Evolutionary conservation across 2,797 vertebrate species (phyloP), one percentile per base, ranked within the genome.

Genomic region (Eulemur coronatus): DNA sequence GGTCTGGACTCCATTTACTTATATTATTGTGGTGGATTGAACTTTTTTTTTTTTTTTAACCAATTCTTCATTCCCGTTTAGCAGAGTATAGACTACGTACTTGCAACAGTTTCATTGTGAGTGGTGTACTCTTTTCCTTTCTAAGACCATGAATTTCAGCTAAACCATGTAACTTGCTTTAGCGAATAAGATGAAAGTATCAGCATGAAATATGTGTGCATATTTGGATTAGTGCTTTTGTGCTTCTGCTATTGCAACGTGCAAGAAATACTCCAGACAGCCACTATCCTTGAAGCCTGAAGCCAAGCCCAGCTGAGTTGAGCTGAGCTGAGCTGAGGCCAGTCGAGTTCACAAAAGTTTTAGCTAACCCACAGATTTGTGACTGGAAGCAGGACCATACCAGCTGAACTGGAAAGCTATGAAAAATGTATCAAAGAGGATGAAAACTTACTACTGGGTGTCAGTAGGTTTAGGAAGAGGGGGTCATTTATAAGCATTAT

Each of bases 281-380:
- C 4, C 5, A 70, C n/a, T 73, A 20, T 43, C 50, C 1, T 35
- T 59, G 38, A 84, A 63, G 38, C 9, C 67, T 91, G 38, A 61
- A 79, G 33, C 35, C 0, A 5, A 43, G 18, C 33, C 26, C 84
- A 87, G 82, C 41, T 78, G 28, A 81, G 50, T 35, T 78, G n/a
- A 81, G 57, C 3, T 1, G 41, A 52, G 6, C 46, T 30, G 80
- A 52, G 6, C 46, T 30, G 80, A 89, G 26, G n/a, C 57, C 72
- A 88, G 69, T 46, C 70, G 46, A 72, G 26, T 80, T 96, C 30
- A 91, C 69, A 33, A 70, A 95, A 96, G 84, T 69, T 95, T 70
- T 46, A 95, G 90, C 17, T 72, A 72, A 91, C 17, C 28, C 67
- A 43, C 3, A 73, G 73, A 76, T 91, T 46, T 96, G 48, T 80